Conservation (phyloP, 2,113 vertebrate genomes). For the Macaca mulatta region DNA sequence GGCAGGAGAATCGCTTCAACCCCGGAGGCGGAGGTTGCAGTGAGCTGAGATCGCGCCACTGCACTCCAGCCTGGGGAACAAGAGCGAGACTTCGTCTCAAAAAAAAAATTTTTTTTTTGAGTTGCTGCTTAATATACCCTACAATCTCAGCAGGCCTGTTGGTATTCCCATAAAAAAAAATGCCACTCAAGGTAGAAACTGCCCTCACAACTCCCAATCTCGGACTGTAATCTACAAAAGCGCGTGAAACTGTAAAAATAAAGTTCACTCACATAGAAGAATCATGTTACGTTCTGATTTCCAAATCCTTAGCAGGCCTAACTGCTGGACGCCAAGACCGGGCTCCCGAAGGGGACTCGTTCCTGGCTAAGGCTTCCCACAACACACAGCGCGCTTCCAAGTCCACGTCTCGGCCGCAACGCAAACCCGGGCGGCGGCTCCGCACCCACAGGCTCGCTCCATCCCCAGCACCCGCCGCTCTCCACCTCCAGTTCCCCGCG, state of each 20-base stretch:
- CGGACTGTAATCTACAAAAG: constrained; percentile 67
- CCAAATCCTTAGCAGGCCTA: neutral
- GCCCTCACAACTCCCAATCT: neutral
- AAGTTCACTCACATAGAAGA: neutral
- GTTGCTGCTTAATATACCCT: neutral
- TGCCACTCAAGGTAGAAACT: neutral
- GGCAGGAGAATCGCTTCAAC: no score
- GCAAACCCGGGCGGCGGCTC: neutral
- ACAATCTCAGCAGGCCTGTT: neutral
- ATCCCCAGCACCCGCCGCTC: accelerated
- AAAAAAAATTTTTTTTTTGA: neutral
- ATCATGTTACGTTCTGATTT: neutral
- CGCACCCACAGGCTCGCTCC: no score
- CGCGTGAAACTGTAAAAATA: neutral
- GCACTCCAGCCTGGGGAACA: no score
- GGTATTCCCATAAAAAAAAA: neutral
- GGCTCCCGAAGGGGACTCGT: neutral
- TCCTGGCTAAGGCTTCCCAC: no score
- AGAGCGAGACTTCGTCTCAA: no score
- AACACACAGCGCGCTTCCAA: neutral
- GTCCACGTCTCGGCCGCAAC: neutral
- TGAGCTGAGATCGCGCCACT: no score
- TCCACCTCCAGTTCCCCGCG: neutral
- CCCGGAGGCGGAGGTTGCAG: no score
- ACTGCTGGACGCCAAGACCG: neutral